phyloP scores from a whole-genome alignment of 2,113 vertebrate species.

The Nothocercus nigrocapillus region DNA sequence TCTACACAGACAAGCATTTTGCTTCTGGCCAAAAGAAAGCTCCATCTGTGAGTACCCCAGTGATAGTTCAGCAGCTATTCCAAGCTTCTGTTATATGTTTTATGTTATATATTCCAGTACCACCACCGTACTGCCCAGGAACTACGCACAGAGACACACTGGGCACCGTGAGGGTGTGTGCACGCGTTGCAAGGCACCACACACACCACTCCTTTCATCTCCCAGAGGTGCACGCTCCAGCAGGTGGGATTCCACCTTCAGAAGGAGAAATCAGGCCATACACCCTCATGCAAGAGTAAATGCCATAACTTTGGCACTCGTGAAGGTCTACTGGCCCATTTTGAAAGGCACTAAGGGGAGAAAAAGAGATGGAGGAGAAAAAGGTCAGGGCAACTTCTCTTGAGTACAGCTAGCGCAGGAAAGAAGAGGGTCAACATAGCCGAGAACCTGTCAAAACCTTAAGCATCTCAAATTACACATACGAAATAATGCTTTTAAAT shows the following conservation, averaged over 20 bases:
- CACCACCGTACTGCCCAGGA: neutral
- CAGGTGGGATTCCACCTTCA: neutral
- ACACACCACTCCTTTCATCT: neutral
- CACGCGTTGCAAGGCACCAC: rapidly evolving
- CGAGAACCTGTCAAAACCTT: neutral
- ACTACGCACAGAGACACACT: neutral
- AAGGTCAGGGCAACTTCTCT: neutral
- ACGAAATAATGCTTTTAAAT: neutral
- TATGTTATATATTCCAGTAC: too few relatives aligned
- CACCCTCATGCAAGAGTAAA: neutral
- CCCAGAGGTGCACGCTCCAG: neutral
- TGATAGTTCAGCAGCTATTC: neutral
- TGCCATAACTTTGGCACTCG: neutral
- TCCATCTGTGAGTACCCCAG: neutral
- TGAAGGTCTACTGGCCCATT: neutral
- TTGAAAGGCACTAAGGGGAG: rapidly evolving
- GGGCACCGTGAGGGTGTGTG: rapidly evolving
- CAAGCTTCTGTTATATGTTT: neutral
- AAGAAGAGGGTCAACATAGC: rapidly evolving
- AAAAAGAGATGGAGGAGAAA: neutral
- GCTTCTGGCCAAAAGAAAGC: neutral
- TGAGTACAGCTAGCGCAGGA: neutral
- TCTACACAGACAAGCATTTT: neutral
- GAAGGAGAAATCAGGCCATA: neutral
- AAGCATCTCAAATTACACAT: neutral